phyloP scores from a whole-genome alignment of 2,113 vertebrate genomes.

The Plotosus lineatus region DNA sequence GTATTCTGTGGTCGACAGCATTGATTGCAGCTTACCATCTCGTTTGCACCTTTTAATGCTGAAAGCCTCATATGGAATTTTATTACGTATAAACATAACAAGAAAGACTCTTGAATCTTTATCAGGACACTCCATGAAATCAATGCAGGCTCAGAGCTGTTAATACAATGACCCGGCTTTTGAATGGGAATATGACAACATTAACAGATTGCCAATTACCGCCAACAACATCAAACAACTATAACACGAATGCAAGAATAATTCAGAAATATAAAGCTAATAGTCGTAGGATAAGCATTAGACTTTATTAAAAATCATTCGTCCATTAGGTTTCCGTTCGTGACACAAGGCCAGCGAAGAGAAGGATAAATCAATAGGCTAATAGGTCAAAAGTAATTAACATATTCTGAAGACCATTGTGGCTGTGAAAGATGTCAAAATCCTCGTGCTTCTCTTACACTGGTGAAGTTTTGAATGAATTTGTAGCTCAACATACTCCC shows the following conservation, averaged over 20 bases:
- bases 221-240: no score
- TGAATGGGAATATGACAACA: background rate
- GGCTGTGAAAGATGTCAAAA: constrained; percentile 66
- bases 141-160: background rate
- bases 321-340: constrained; percentile 2
- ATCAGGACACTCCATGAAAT: constrained; percentile 4
- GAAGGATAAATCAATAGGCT: constrained; percentile 66
- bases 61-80: no score
- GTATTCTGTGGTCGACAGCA: no score
- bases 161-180: background rate
- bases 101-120: no score
- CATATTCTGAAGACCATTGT: constrained; percentile 69
- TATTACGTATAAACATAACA: no score
- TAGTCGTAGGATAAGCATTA: background rate
- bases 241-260: background rate
- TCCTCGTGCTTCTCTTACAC: constrained; percentile 47
- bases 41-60: no score
- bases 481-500: constrained; percentile 42
- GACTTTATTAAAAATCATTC: background rate
- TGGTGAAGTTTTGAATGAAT: constrained; percentile 55
- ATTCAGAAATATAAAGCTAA: background rate
- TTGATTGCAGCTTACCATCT: no score
- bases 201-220: no score
- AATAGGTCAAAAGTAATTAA: constrained; percentile 68
- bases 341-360: constrained; percentile 57